Base-by-base conservation (phyloP, 2,888 invertebrate genomes). In the Patella ulyssiponensis region DNA sequence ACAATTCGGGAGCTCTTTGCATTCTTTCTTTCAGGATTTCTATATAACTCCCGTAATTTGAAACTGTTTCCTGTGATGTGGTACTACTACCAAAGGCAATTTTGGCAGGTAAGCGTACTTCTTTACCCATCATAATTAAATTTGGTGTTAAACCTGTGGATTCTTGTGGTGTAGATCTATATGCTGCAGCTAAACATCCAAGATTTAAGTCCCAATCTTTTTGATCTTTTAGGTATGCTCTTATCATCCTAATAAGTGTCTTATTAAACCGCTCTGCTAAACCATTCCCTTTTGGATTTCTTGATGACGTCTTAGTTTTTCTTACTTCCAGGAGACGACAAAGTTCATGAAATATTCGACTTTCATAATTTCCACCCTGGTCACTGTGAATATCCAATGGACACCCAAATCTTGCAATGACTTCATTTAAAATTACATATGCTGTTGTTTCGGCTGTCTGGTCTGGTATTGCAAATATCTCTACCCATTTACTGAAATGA, bases 141-240 rank as follows among this genome's bases (percentile, higher is more conserved):
- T 82, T 84, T 7, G 82, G 82, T 14, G 82, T 80, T 27, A 82
- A 33, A 14, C 75, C 71, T 17, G 84, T 83, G 9, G 58, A 75
- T 23, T 79, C 78, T 69, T 83, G 75, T 51, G 74, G 77, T 1
- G 81, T 76, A 12, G 80, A 64, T 64, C 81, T 69, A 58, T 82
- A 81, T 27, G 81, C 81, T 17, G 58, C 76, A 15, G 81, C 81
- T 70, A 81, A 27, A 70, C 79, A 83, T 11, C 78, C 80, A 71
- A 84, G 64, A 52, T 83, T 74, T 33, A 78, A 20, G 64, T 84
- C 81, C 82, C 81, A 84, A 33, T 83, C 75, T 27, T 71, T 78
- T 71, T 84, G 79, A 53, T 80, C 78, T 52, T 73, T 77, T 11
- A 84, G 58, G 56, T 81, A 81, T 14, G 80, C 70, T 52, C 75